A percentile compares a stretch with the other conserved stretches of the same genome.
Conservation (phyloP, 2,797 vertebrate species). For the Erpetoichthys calabaricus region DNA sequence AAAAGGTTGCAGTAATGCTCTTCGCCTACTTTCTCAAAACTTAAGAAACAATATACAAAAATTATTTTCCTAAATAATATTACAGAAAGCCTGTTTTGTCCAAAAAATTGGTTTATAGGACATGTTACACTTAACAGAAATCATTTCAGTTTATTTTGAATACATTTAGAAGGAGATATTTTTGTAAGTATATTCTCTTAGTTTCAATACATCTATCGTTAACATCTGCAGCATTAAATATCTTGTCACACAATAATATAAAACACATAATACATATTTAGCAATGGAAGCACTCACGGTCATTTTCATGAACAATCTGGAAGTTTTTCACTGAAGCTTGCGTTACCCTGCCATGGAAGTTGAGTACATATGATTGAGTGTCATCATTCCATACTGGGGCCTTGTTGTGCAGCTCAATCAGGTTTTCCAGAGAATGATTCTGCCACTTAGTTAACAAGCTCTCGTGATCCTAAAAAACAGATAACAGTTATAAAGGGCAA, state of each 20-base stretch:
- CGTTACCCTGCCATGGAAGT: conserved; percentile 90
- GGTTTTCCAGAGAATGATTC: conserved; percentile 69
- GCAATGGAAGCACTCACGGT: conserved; percentile 59
- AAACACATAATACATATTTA: background rate
- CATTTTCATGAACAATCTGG: conserved; percentile 90
- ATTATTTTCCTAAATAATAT: too few relatives aligned
- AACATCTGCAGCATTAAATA: too few relatives aligned
- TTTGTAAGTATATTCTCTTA: too few relatives aligned
- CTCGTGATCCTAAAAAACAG: conserved; percentile 65
- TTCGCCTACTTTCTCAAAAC: too few relatives aligned
- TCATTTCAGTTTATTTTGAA: background rate
- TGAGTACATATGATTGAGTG: conserved; percentile 89
- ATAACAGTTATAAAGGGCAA: background rate
- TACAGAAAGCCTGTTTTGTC: background rate
- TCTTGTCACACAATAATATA: background rate
- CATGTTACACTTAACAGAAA: background rate
- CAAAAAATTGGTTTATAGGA: background rate
- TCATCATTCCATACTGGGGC: conserved; percentile 94
- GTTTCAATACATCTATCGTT: too few relatives aligned
- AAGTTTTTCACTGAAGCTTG: conserved; percentile 97
- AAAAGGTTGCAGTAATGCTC: too few relatives aligned
- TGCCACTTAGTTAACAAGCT: conserved; percentile 82
- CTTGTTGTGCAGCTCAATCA: conserved; percentile 93
- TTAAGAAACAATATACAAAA: too few relatives aligned
- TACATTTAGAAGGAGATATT: background rate